These are phyloP conservation scores for Chelon labrosus DNA, from an alignment of 2,797 vertebrate species.

Conservation along the genomic window DNA sequence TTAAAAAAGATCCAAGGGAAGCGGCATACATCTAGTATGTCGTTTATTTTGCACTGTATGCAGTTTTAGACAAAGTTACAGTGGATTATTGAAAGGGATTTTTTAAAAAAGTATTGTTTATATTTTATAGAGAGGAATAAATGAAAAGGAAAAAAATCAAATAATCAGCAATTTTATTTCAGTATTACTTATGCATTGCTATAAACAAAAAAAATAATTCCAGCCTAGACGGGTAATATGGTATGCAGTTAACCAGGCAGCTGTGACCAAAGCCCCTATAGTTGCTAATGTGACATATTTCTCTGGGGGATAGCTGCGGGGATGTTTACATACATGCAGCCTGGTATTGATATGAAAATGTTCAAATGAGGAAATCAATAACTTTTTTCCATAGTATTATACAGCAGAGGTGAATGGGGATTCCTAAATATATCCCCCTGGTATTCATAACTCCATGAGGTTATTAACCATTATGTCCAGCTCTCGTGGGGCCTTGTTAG, in stretches of 20 bases:
- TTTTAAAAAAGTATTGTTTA: background rate
- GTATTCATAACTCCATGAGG: slow-evolving; percentile 7
- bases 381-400: slow-evolving; percentile 24
- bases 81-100: background rate
- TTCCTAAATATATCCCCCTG: background rate
- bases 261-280: slow-evolving; percentile 23
- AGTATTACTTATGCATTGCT: background rate
- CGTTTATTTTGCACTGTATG: slow-evolving; percentile 10
- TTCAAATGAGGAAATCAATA: slow-evolving; percentile 28
- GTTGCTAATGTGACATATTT: background rate
- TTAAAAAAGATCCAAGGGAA: slow-evolving; percentile 9
- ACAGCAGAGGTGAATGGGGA: slow-evolving; percentile 17
- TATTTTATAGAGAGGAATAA: no score
- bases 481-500: slow-evolving; percentile 7
- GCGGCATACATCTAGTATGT: background rate
- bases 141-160: background rate
- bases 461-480: slow-evolving; percentile 15
- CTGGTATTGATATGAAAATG: slow-evolving; percentile 24
- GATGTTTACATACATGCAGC: slow-evolving; percentile 13
- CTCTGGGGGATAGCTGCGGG: background rate
- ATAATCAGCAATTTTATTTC: background rate
- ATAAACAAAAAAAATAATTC: background rate
- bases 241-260: slow-evolving; percentile 23
- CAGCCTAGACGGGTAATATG: background rate
- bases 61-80: slow-evolving; percentile 1